Base-by-base conservation (phyloP, 2,888 invertebrate genomes). In the Malthinus seriepunctatus region DNA sequence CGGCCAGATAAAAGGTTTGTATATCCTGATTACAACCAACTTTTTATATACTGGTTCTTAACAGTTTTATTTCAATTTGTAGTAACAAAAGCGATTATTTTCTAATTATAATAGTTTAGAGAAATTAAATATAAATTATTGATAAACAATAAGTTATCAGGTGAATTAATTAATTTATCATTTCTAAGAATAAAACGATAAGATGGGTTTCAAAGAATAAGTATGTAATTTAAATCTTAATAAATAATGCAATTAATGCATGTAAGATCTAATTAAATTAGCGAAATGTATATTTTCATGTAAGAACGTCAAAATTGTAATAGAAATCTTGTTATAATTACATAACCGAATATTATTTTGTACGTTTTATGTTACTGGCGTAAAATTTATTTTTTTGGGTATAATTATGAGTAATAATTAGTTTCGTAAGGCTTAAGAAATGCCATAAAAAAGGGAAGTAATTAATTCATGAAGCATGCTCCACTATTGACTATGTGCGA, bases 1-100 rank as follows among this genome's bases (percentile, higher is more conserved):
- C 56, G 45, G 46, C 38, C 56, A 60, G 56, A 60, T 56, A 60
- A 53, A 56, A 60, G 54, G 54, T 49, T 34, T 50, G 23, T 23
- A 23, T 23, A 23, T 23, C 23, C 23, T 23, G 23, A 23, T 23
- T 23, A 23, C 23, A 23, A 23, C 23, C 23, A 23, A 23, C 23
- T 23, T 23, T n/a, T 23, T 23, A 23, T 5, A 5, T 23, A 23
- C 23, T 23, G 23, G 23, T 23, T 23, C 23, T 23, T 23, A 23
- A 23, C 23, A 3, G 23, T 23, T 23, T 23, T 23, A n/a, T 23
- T 3, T 23, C 23, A 23, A 23, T 23, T 23, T 23, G 23, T 23
- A 23, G 23, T 23, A 23, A 23, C 5, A 23, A 23, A 23, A 23
- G 2, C 23, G 23, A 23, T 23, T 5, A 23, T 5, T 23, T 23